Evolutionary conservation across 2,888 invertebrate species (phyloP).

Genomic region (Ophioninae sp.): DNA sequence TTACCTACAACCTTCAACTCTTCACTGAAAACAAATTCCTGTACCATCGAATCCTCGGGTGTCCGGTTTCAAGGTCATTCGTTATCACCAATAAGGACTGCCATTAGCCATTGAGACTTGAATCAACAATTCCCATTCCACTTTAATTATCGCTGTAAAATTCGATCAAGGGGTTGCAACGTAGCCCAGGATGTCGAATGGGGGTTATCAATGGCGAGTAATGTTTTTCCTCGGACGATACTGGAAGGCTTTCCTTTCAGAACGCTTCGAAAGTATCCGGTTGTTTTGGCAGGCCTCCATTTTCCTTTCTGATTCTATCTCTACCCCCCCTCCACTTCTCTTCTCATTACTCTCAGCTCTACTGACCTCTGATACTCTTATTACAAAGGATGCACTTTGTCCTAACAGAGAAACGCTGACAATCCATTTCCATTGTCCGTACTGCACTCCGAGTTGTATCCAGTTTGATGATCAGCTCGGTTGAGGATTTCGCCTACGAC

Average conservation of each 20-base stretch:
- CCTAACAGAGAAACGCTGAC: constrained; percentile 36
- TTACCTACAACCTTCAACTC: too few relatives aligned
- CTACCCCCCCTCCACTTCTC: neutral
- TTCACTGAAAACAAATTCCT: too few relatives aligned
- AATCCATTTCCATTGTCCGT: constrained; percentile 39
- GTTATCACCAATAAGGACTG: too few relatives aligned
- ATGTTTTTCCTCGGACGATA: constrained; percentile 25
- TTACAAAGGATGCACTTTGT: constrained; percentile 60
- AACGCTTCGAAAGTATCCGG: constrained; percentile 27
- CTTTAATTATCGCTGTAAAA: neutral
- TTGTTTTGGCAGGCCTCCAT: neutral
- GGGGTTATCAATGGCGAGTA: constrained; percentile 62
- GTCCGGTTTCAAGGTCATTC: too few relatives aligned
- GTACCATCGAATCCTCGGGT: too few relatives aligned
- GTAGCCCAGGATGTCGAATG: constrained; percentile 36
- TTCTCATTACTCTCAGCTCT: neutral
- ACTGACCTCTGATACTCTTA: constrained; percentile 57
- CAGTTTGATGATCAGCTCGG: constrained; percentile 25
- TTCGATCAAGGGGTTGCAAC: constrained; percentile 18
- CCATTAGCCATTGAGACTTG: too few relatives aligned
- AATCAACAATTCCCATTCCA: too few relatives aligned
- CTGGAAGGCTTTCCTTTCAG: constrained; percentile 20
- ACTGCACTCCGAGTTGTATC: constrained; percentile 30
- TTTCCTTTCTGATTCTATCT: neutral
- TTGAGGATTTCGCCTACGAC: constrained; percentile 35